Percentiles rank a stretch among this genome's conserved stretches.
Conservation (phyloP, 2,888 invertebrate species). For the Apotomis capreana region DNA sequence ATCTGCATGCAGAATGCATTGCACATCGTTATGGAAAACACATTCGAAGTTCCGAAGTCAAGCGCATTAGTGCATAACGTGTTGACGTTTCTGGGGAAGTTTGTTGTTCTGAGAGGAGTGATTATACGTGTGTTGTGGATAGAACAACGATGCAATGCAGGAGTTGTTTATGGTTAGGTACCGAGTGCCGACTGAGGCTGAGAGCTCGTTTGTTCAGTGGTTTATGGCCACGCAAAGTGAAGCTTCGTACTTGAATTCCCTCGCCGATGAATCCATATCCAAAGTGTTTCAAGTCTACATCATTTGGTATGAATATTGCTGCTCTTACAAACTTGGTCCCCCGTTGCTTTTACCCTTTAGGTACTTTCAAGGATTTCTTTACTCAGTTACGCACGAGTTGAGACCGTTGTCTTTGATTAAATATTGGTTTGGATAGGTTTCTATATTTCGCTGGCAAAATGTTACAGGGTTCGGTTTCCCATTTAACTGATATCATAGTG, state of each 20-base stretch:
- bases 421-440: too few species aligned
- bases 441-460: too few species aligned
- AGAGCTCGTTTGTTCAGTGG: conserved; percentile 16
- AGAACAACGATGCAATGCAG: neutral
- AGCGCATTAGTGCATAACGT: neutral
- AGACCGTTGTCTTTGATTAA: neutral
- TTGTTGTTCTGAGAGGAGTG: conserved; percentile 1
- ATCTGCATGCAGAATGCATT: neutral
- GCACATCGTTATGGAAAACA: neutral
- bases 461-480: too few species aligned
- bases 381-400: neutral
- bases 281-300: conserved; percentile 2
- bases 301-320: conserved; percentile 29
- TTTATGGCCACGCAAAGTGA: conserved; percentile 19
- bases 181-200: neutral
- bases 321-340: conserved; percentile 26
- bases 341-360: conserved; percentile 4
- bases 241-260: conserved; percentile 25
- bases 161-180: neutral
- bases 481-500: too few species aligned
- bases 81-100: neutral
- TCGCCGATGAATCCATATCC: conserved; percentile 16
- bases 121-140: conserved; percentile 12
- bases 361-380: neutral
- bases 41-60: neutral